Base-by-base conservation (phyloP, 2,888 invertebrate species). In the Timandra comae region DNA sequence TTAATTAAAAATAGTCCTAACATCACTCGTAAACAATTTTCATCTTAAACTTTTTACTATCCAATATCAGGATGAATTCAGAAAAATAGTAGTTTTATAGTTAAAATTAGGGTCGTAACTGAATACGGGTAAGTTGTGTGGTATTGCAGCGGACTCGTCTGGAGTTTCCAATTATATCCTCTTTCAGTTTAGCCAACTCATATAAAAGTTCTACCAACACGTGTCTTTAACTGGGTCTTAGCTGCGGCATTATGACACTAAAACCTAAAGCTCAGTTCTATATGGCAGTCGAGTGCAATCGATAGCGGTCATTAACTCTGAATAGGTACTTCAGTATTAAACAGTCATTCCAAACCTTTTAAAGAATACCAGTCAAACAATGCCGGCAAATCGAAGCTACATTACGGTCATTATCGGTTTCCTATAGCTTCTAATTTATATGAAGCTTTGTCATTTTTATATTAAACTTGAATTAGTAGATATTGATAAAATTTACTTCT, bases 141-240 rank as follows among this genome's bases (percentile, higher is more conserved):
- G 51, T 59, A 60, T 63, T 63, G 63, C 65, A 63, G 57, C 62
- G 62, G 63, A n/a, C n/a, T n/a, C n/a, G n/a, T 69, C 72, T 77
- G 65, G 58, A 74, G 70, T 79, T 82, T 82, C 78, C 81, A 82
- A 84, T 82, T 80, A 81, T 74, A 80, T 74, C 34, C 70, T 67
- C 73, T 66, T 70, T 63, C 54, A 74, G 69, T 76, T 77, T 63
- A 72, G 67, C 69, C 62, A 80, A 79, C 74, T 81, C 76, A 69
- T 76, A 80, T 80, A 81, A 82, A 84, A 84, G 70, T 82, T 84
- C 56, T 59, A 63, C 69, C 64, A 63, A 55, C 69, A 61, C 60
- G 63, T 70, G 69, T 69, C 71, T 66, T 69, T 59, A 54, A 58
- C 58, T 52, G 50, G 52, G 50, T 55, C 55, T 57, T 46, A 59